phyloP scores from a whole-genome alignment of 1,140 invertebrate genomes.

The Euglossa dilemma region DNA sequence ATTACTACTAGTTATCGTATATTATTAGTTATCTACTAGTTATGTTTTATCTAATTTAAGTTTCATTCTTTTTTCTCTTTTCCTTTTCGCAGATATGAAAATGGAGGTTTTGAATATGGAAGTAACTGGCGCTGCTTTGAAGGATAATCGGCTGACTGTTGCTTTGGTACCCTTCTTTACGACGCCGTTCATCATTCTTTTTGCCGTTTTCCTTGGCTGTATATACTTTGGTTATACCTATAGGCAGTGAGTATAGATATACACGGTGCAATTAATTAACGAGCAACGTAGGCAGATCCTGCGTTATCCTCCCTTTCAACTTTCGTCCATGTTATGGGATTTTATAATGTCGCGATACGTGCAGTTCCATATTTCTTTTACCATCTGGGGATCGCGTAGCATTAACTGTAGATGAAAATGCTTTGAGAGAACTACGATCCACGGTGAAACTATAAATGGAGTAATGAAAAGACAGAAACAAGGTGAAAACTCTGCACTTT shows the following conservation, averaged over 20 bases:
- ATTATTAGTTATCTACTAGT: no score
- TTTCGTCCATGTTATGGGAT: background rate
- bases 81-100: constrained; percentile 60
- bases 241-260: constrained; percentile 71
- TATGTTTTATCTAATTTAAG: background rate
- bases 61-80: background rate
- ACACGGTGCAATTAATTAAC: background rate
- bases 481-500: no score
- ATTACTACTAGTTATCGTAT: no score
- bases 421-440: background rate
- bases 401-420: background rate
- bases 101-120: constrained; percentile 57
- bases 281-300: background rate
- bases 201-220: constrained; percentile 61
- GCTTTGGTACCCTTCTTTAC: constrained; percentile 68
- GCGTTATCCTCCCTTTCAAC: background rate
- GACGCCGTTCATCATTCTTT: constrained; percentile 61
- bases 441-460: background rate
- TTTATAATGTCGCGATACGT: background rate
- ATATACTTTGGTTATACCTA: constrained; percentile 72
- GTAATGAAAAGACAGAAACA: background rate
- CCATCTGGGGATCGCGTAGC: background rate
- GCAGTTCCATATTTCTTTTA: background rate
- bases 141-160: constrained; percentile 40
- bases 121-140: constrained; percentile 67